phyloP scores from a whole-genome alignment of 2,888 invertebrate genomes.

The Epinotia brunnichana region DNA sequence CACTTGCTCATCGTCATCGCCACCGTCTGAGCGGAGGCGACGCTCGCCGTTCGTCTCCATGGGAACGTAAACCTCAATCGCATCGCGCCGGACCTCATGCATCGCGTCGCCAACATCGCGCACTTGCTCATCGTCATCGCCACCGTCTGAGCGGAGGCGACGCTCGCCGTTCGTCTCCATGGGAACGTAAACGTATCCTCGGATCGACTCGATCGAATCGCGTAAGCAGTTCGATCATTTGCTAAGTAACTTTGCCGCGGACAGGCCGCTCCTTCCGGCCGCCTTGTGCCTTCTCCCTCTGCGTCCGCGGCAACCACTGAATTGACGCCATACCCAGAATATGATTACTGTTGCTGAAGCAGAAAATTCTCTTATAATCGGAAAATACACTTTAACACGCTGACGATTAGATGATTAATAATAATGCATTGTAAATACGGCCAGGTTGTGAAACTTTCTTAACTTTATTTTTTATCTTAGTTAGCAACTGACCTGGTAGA shows the following conservation, averaged over 20 bases:
- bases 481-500: conserved; percentile 70
- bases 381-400: conserved; percentile 18
- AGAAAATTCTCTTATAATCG: conserved; percentile 1
- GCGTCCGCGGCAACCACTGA: conserved; percentile 26
- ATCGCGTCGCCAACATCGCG: conserved; percentile 95
- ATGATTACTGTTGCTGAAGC: neutral
- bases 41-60: neutral
- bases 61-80: conserved; percentile 92
- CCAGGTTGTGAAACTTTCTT: conserved; percentile 81
- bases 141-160: conserved; percentile 87
- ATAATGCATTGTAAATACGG: conserved; percentile 78
- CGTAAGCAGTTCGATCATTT: neutral
- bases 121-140: conserved; percentile 97
- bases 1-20: conserved; percentile 97
- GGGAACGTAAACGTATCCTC: conserved; percentile 73
- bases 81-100: conserved; percentile 96
- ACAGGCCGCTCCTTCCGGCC: conserved; percentile 22
- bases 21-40: conserved; percentile 85
- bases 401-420: conserved; percentile 57
- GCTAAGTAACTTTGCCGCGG: conserved; percentile 10
- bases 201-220: neutral
- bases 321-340: conserved; percentile 9
- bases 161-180: neutral
- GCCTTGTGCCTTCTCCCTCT: conserved; percentile 30
- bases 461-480: conserved; percentile 70